Conservation (phyloP, 92 coral and sea anemone genomes). For the Hydrozoanthus gracilis region DNA sequence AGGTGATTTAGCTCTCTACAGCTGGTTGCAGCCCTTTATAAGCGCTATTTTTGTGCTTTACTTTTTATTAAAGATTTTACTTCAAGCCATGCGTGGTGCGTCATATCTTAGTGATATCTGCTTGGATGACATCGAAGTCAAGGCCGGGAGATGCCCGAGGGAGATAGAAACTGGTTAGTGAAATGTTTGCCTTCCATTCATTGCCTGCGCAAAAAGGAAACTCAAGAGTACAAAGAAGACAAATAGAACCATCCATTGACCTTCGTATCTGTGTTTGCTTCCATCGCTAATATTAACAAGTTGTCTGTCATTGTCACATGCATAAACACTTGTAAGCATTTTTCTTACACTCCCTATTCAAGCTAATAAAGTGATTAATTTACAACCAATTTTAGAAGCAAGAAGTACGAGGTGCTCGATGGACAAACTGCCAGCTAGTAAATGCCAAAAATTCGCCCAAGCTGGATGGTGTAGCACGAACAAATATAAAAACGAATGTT, state of each 20-base stretch:
- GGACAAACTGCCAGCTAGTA: neutral
- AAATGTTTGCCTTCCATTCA: neutral
- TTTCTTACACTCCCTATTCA: neutral
- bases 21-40: neutral
- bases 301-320: too few relatives aligned
- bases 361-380: neutral
- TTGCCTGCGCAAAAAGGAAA: neutral
- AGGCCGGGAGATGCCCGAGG: slow-evolving; percentile 13
- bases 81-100: slow-evolving; percentile 53
- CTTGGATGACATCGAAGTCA: slow-evolving; percentile 45
- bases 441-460: neutral
- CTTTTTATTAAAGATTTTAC: slow-evolving; percentile 40
- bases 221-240: neutral
- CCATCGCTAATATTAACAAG: too few relatives aligned
- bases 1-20: too few relatives aligned
- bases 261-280: neutral
- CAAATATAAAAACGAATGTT: neutral
- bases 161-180: slow-evolving; percentile 24
- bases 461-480: neutral
- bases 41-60: neutral
- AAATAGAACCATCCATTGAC: neutral
- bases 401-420: neutral
- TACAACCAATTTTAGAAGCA: neutral
- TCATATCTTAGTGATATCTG: slow-evolving; percentile 31
- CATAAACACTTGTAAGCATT: too few relatives aligned